These are phyloP conservation scores for Clavelina lepadiformis DNA, from an alignment of 23 tunicate genomes.

Conservation along the genomic window DNA sequence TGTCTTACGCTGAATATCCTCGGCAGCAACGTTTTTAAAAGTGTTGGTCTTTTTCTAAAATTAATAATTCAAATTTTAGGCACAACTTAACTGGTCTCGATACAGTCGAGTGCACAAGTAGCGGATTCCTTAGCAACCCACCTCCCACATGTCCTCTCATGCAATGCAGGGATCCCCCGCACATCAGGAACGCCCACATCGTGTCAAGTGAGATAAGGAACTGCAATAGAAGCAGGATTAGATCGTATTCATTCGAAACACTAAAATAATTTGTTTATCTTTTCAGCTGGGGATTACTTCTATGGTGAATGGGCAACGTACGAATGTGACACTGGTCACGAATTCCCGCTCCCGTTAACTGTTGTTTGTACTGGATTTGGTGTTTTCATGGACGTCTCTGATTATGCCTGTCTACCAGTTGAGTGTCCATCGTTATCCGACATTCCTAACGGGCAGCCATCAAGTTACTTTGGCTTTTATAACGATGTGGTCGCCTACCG, in stretches of 20 bases:
- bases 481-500: conserved; percentile 32
- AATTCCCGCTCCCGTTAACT: neutral
- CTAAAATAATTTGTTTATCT: neutral
- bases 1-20: too few relatives aligned
- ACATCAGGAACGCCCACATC: conserved; percentile 19
- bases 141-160: conserved; percentile 24
- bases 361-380: conserved; percentile 22
- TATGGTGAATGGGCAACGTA: conserved; percentile 3
- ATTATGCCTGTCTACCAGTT: conserved; percentile 47
- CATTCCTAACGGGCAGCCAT: conserved; percentile 28
- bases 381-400: conserved; percentile 10
- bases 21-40: too few relatives aligned
- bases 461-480: conserved; percentile 8
- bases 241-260: neutral
- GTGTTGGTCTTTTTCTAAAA: too few relatives aligned
- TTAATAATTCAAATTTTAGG: too few relatives aligned
- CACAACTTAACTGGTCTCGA: neutral
- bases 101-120: conserved; percentile 13
- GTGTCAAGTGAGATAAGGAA: neutral
- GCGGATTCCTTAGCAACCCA: conserved; percentile 15
- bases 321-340: conserved; percentile 25
- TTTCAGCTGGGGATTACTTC: neutral
- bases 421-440: conserved; percentile 38
- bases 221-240: neutral
- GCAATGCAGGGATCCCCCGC: conserved; percentile 25